Evolutionary conservation across 2,888 invertebrate species (phyloP).

Genomic region (Rhopalosiphum nymphaeae): DNA sequence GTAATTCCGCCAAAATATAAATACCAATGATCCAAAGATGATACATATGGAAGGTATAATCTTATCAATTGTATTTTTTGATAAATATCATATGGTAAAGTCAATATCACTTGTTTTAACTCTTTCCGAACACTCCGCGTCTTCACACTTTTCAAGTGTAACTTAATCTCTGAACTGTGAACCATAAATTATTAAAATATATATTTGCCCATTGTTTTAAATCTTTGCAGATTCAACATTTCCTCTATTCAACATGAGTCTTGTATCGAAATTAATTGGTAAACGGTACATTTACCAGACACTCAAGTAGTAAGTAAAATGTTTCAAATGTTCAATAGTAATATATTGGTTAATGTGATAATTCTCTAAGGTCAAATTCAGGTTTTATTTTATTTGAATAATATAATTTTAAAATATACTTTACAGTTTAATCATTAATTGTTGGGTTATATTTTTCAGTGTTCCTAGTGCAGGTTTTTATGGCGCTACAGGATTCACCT

Average conservation of each 20-base stretch:
- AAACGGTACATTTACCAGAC: constrained; percentile 30
- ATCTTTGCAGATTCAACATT: neutral
- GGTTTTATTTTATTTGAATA: neutral
- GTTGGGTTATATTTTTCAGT: constrained; percentile 70
- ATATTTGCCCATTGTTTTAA: neutral
- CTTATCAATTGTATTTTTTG: neutral
- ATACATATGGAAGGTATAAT: neutral
- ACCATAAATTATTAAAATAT: neutral
- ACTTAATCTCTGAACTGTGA: accelerated
- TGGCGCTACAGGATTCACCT: constrained; percentile 77
- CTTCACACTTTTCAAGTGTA: neutral
- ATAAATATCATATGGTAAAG: constrained; percentile 44
- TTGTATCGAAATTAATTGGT: constrained; percentile 55
- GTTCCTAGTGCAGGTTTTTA: constrained; percentile 76
- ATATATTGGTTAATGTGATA: neutral
- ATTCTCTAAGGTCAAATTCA: constrained; percentile 20
- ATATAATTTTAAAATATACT: neutral
- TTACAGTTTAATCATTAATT: neutral
- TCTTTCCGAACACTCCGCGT: neutral
- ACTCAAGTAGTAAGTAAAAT: constrained; percentile 43
- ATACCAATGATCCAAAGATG: neutral
- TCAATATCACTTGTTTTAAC: neutral
- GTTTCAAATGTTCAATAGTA: neutral
- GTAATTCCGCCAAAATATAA: neutral
- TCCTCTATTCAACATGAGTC: constrained; percentile 24